These are phyloP conservation scores for Yponomeuta plumbellus DNA, from an alignment of 2,888 invertebrate species.

Conservation along the genomic window DNA sequence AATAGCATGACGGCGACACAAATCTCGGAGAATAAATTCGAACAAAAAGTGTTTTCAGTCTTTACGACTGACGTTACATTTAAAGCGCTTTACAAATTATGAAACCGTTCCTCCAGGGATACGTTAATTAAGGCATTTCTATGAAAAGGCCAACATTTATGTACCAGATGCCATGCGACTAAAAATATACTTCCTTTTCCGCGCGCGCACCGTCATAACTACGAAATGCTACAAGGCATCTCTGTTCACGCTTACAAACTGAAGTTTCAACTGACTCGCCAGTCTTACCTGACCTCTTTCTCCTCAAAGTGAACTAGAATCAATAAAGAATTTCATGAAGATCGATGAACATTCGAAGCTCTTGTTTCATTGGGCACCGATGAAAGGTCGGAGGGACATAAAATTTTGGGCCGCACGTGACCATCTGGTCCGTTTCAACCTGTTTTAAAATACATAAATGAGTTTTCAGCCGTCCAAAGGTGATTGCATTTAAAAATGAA, in stretches of 20 bases:
- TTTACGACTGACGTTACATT: slow-evolving; percentile 13
- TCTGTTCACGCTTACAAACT: slow-evolving; percentile 58
- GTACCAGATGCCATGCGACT: slow-evolving; percentile 65
- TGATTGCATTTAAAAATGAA: slow-evolving; percentile 3
- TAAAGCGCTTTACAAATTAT: slow-evolving; percentile 39
- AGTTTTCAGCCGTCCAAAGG: slow-evolving; percentile 32
- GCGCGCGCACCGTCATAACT: slow-evolving; percentile 58
- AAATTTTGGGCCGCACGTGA: slow-evolving; percentile 61
- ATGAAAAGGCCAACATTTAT: slow-evolving; percentile 53
- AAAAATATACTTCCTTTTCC: slow-evolving; percentile 75
- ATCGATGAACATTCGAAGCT: slow-evolving; percentile 42
- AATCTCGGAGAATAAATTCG: slow-evolving; percentile 6
- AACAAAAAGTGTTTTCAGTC: slow-evolving; percentile 10
- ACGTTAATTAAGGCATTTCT: slow-evolving; percentile 69
- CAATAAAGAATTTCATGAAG: slow-evolving; percentile 29
- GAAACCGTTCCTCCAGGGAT: slow-evolving; percentile 56
- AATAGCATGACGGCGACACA: neutral
- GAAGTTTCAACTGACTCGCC: slow-evolving; percentile 48
- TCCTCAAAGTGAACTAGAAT: slow-evolving; percentile 2
- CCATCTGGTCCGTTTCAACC: slow-evolving; percentile 70
- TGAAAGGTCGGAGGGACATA: slow-evolving; percentile 67
- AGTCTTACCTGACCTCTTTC: slow-evolving; percentile 36
- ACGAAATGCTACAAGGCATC: slow-evolving; percentile 64
- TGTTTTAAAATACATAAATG: slow-evolving; percentile 61
- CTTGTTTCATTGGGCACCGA: slow-evolving; percentile 47